Evolutionary conservation across 2,888 invertebrate species (phyloP), one percentile per base, ranked within the genome.

Genomic region (Rhimphoctona megacephalus): DNA sequence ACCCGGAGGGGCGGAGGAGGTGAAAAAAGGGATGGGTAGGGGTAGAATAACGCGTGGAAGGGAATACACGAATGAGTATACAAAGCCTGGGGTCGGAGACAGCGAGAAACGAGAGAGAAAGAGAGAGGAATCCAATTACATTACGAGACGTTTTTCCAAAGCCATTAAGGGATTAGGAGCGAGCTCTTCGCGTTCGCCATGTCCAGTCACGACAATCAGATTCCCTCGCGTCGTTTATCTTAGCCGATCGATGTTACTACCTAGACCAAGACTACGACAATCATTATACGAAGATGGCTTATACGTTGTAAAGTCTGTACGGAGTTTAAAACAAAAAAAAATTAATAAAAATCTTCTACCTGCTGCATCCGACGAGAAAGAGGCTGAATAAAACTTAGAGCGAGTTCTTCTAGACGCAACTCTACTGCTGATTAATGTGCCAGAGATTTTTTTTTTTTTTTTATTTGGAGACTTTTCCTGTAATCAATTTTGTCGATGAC

Each of bases 111-210:
- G 61, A 73, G 67, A 79, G 79, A 78, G 84, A 77, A 57, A 72
- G 76, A 82, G 64, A 79, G 81, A 86, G 87, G 85, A 87, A 88
- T 88, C 88, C 88, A 88, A 89, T 89, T 88, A 89, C 88, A 89
- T 89, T 89, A 87, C 87, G 85, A 85, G 88, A 88, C 87, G 85
- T 85, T 88, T 89, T 87, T 88, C 85, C 78, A 80, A 85, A 85
- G 84, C 89, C 88, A 89, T 89, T 88, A 88, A 87, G 88, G 88
- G 88, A 88, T 88, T 89, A 88, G 85, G 88, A 87, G 87, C 87
- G 85, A 86, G 85, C 84, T 84, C 79, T 79, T 81, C 84, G 72
- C 77, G 84, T 77, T 87, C 83, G 73, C 74, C 67, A 81, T 88
- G 87, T 87, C 86, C 88, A 87, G 88, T 87, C 88, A 88, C 87